Conservation (phyloP, 2,797 vertebrate species). For the Protonibea diacanthus region DNA sequence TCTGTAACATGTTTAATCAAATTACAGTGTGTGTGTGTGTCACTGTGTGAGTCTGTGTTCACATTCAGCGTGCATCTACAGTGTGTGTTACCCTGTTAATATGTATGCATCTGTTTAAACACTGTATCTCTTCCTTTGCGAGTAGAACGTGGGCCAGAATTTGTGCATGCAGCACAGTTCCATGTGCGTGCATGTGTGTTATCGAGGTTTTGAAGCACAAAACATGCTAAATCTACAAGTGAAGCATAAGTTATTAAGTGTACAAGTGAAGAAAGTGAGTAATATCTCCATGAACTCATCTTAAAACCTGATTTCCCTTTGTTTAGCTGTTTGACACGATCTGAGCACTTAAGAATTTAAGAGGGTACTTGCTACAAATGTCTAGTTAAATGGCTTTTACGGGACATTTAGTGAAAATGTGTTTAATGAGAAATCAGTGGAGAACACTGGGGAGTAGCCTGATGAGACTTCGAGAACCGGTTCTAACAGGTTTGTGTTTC, state of each 20-base stretch:
- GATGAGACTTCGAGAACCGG: constrained; percentile 12
- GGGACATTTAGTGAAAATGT: constrained; percentile 27
- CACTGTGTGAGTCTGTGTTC: background rate
- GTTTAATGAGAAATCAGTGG: constrained; percentile 19
- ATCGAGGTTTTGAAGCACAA: background rate
- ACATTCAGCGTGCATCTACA: background rate
- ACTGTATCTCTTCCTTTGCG: background rate
- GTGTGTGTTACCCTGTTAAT: background rate
- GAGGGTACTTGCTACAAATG: constrained; percentile 19
- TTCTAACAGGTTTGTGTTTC: constrained; percentile 29
- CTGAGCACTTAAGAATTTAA: constrained; percentile 32
- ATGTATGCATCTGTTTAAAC: background rate
- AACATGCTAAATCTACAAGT: background rate
- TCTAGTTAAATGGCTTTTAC: constrained; percentile 39
- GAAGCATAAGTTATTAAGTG: background rate
- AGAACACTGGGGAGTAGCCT: background rate
- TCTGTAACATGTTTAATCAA: constrained; percentile 74
- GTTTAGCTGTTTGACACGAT: constrained; percentile 36
- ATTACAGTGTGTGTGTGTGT: constrained; percentile 34
- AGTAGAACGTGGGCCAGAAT: constrained; percentile 1
- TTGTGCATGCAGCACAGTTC: background rate
- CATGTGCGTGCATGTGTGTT: background rate
- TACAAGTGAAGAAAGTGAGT: background rate
- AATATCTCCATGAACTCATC: background rate
- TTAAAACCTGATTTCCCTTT: constrained; percentile 19